Base-by-base conservation (phyloP, 2,888 invertebrate genomes). In the Cephus spinipes region DNA sequence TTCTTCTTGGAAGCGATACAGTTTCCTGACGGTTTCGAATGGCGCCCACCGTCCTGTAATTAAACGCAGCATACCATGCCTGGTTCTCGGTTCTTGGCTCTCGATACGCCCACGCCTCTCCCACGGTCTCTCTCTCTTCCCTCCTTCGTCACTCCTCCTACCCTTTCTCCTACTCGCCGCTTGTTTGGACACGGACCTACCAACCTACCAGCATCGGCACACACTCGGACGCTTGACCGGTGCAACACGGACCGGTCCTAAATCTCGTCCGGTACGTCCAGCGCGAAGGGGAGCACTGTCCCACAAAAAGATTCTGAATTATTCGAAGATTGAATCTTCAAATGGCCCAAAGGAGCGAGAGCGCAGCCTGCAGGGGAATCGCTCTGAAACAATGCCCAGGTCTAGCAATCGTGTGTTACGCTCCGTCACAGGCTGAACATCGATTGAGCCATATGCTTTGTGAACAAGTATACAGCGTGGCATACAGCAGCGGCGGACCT, bases 71-170 rank as follows among this genome's bases (percentile, higher is more conserved):
- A 77, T 79, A 78, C 77, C 77, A 73, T 73, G 69, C 71, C 69
- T 74, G 69, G 77, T 55, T 55, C 55, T 55, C 23, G 55, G n/a
- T 75, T 74, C 74, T 55, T 9, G 40, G 23, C 75, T 74, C 74
- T 55, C 69, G 75, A 69, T 34, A 80, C 83, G 81, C 83, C 83
- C 81, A 83, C 83, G 79, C 81, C 78, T 83, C 81, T 83, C 83
- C 83, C 71, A 71, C 71, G 71, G 71, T 71, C 71, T 71, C 33
- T 71, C 71, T 33, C 71, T 71, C 71, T 31, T 71, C 71, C 31
- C 33, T 71, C 71, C 71, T 33, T 71, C 71, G 31, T 71, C 31
- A 23, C 71, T 31, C 71, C 77, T 68, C 73, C 73, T 12, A 23
- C 77, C 40, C 34, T 69, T 69, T 71, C n/a, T n/a, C 55, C 35